A percentile compares a stretch with the other conserved stretches of the same genome.
Conservation (phyloP, 2,797 vertebrate species). For the Vultur gryphus region DNA sequence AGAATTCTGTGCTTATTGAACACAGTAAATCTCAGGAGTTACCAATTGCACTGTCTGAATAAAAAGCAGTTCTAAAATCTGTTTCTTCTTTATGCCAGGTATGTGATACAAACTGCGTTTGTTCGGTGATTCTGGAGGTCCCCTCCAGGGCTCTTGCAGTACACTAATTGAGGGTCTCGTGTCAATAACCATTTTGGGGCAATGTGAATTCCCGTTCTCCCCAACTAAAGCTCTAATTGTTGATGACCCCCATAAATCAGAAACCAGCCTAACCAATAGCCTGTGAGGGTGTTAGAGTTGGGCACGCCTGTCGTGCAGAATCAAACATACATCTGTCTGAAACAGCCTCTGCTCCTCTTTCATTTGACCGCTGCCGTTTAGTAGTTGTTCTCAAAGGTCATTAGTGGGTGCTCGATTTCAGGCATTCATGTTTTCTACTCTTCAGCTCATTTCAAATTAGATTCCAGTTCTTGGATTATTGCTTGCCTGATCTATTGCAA, state of each 20-base stretch:
- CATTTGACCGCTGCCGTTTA: neutral
- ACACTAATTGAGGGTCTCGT: neutral
- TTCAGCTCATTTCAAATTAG: neutral
- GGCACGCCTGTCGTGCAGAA: neutral
- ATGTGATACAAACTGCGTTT: neutral
- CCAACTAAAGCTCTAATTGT: neutral
- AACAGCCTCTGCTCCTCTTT: neutral
- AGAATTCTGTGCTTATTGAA: neutral
- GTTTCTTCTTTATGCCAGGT: neutral
- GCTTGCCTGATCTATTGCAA: neutral
- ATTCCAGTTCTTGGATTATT: neutral
- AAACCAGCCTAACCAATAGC: neutral
- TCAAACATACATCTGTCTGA: neutral
- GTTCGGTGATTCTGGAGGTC: neutral
- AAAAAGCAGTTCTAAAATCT: neutral
- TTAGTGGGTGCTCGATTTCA: neutral
- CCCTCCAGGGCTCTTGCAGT: no score
- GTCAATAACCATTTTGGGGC: neutral
- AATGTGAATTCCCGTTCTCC: neutral
- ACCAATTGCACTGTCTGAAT: neutral
- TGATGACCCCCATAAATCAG: neutral
- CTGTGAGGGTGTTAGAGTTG: neutral
- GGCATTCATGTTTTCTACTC: neutral
- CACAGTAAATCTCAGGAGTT: neutral
- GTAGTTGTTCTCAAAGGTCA: neutral